Evolutionary conservation across 2,113 vertebrate genomes (phyloP), one percentile per base, ranked within the genome.

Genomic region (Barnardius zonarius): DNA sequence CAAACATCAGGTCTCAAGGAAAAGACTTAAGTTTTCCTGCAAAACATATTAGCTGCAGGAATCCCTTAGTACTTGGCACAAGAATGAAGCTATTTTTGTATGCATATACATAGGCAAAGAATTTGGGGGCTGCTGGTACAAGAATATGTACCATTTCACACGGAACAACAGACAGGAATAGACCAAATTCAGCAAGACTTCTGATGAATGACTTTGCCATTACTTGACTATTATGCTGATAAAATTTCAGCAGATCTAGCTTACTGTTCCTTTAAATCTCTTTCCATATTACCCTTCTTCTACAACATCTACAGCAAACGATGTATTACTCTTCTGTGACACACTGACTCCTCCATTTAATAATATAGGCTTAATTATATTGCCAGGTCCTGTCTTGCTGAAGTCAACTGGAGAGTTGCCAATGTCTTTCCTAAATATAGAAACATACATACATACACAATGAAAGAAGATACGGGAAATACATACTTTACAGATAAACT

Each of bases 371-470:
- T 77, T 96, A 94, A 93, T 96, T 94, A 93, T 88, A 96, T 90
- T 86, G 92, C 88, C 77, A 96, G 86, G 93, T 94, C 86, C 86
- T 94, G 79, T 94, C 85, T 92, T 93, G 86, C 33, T 93, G 77
- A 94, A 96, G 86, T 96, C 83, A 91, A 89, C 83, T 94, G 90
- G 95, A 97, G 80, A 92, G 83, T 54, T 96, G 96, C 94, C 95
- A 96, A 72, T 76, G 86, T 73, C 84, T 95, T 92, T 95, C 89
- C 91, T 97, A 92, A 93, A 83, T 89, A 73, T 1, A 76, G 92
- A 86, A 92, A 92, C 44, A 86, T 61, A 86, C 48, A 89, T 78
- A 89, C 25, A 92, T 17, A 84, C 25, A 77, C 52, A 91, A 31
- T 73, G 81, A 89, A 95, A 83, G 61, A 90, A 93, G 90, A 95